phyloP scores from a whole-genome alignment of 2,888 invertebrate species.

The Acrocyrtus sp. region DNA sequence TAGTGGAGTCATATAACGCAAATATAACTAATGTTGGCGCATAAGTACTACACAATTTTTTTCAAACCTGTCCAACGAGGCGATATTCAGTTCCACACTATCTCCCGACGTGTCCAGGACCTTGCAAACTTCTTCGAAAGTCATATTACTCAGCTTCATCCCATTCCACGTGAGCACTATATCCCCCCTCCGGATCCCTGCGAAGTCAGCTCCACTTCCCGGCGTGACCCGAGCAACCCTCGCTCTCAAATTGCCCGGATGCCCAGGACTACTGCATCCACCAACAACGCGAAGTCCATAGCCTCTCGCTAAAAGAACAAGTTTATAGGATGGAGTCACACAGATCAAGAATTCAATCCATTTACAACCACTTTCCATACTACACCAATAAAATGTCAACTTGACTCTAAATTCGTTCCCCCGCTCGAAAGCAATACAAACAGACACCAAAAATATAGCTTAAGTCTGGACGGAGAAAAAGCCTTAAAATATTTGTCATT shows the following conservation, averaged over 20 bases:
- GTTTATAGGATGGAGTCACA: too few species aligned
- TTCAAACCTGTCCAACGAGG: constrained; percentile 61
- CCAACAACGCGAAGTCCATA: constrained; percentile 96
- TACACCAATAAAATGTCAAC: too few species aligned
- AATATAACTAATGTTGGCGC: too few species aligned
- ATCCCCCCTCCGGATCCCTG: constrained; percentile 88
- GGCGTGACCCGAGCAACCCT: constrained; percentile 91
- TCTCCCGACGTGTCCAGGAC: constrained; percentile 90
- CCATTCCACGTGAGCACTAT: constrained; percentile 94
- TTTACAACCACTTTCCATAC: too few species aligned
- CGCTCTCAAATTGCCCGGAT: constrained; percentile 73
- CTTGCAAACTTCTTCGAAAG: constrained; percentile 91
- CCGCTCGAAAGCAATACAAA: background rate
- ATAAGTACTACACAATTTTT: too few species aligned
- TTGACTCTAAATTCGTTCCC: too few species aligned
- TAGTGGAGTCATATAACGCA: too few species aligned
- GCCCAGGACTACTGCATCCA: constrained; percentile 68
- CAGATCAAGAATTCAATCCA: too few species aligned
- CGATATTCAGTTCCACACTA: constrained; percentile 76
- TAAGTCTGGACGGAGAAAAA: constrained; percentile 6
- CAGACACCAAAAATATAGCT: background rate
- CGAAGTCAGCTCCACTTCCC: constrained; percentile 90
- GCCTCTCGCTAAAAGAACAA: constrained; percentile 90
- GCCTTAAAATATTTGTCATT: constrained; percentile 41
- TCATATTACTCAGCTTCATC: constrained; percentile 86